Base-by-base conservation (phyloP, 2,888 invertebrate species). In the Punctoribates punctum region DNA sequence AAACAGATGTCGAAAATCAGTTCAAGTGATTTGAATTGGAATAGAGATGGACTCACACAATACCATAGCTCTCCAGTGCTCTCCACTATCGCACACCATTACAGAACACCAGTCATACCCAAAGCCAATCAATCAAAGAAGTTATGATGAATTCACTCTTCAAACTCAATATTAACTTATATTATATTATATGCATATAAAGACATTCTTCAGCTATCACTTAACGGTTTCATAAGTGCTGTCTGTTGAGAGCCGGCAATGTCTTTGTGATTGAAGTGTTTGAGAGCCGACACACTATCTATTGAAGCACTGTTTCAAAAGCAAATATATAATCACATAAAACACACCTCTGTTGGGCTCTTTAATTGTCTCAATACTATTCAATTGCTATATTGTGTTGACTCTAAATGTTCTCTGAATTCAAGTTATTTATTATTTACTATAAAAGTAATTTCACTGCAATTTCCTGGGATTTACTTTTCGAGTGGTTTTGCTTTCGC, bases 321-420 rank as follows among this genome's bases (percentile, higher is more conserved):
- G 57, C 57, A 25, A 42, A 57, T 51, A 57, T 57, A 57, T 57
- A 57, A 57, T 57, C 57, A 57, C 25, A 57, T 57, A 57, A 57
- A 57, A 57, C 57, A 57, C 57, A 57, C 57, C 57, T 57, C 23
- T 57, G 23, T 57, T 57, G 8, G 23, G 8, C 23, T 23, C n/a
- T 51, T 51, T 51, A 51, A 51, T 57, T 25, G 57, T 57, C 23
- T 57, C 25, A 57, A 25, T 25, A 13, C 25, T 57, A 9, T 57
- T 57, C 57, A 23, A 57, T 57, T 13, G 57, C 25, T 57, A 34
- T 57, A n/a, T 57, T 23, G 20, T 51, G 20, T 51, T 13, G 57
- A 6, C 57, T 57, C 3, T 13, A 23, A 57, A 57, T 57, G 23
- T 57, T 23, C 57, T 25, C n/a, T 25, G 23, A 57, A 57, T 57